Base-by-base conservation (phyloP, 2,113 vertebrate genomes). In the Paramisgurnus dabryanus region DNA sequence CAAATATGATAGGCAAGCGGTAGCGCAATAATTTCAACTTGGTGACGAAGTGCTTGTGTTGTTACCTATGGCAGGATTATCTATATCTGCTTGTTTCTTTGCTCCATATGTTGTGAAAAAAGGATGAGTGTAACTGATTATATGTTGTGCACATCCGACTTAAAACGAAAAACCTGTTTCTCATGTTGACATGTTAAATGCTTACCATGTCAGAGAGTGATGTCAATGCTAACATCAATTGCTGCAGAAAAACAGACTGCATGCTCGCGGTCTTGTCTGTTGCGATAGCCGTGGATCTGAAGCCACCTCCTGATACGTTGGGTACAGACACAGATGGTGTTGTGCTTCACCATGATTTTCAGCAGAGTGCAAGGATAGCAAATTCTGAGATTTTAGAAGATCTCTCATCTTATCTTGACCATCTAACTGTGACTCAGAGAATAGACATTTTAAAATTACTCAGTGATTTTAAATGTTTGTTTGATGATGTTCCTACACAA, bases 161-260 rank as follows among this genome's bases (percentile, higher is more conserved):
- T 55, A 7, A 45, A 5, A 45, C 10, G n/a, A 12, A 55, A 49
- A 17, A 18, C 60, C 3, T 15, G 72, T 63, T 39, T 63, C n/a
- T n/a, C 73, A 76, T 10, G 13, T 76, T 4, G 64, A 50, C 22
- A 61, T 76, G n/a, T 34, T 76, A 34, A 76, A 65, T 5, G 0
- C n/a, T 13, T 63, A 57, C 10, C 27, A 34, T 34, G 9, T 5
- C 10, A 57, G 53, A 17, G 53, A 57, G 53, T 34, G 27, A 34
- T 34, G 27, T 34, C 3, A 34, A 12, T 10, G 4, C 10, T 15
- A 57, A 17, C 12, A 6, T 4, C 15, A 17, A 57, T 0, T 17
- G 53, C 53, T 57, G 12, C 10, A 5, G 53, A 57, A 34, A 34
- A 34, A 34, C 27, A 34, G 53, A 57, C 53, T 17, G 15, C 53